Evolutionary conservation across 2,113 vertebrate species (phyloP).

Genomic region (Gavialis gangeticus): DNA sequence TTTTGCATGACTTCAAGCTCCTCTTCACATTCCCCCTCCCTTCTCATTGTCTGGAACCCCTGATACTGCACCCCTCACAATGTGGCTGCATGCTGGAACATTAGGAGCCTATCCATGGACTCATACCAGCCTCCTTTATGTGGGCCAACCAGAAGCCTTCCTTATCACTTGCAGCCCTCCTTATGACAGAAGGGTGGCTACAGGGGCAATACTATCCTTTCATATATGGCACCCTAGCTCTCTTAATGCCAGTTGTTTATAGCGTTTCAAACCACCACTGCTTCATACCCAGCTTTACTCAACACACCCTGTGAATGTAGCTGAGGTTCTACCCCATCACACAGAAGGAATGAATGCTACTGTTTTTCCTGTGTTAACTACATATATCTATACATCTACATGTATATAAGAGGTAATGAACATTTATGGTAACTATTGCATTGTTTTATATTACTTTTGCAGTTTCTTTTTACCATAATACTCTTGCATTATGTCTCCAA

Average conservation of each 20-base stretch:
- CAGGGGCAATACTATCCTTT: rapidly evolving
- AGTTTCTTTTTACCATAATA: conserved; percentile 23
- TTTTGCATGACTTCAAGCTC: background rate
- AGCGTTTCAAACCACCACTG: background rate
- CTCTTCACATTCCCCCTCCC: background rate
- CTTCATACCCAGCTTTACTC: background rate
- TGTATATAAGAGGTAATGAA: background rate
- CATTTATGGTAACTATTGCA: background rate
- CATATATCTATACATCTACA: background rate
- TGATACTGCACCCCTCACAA: background rate
- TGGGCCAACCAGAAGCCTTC: background rate
- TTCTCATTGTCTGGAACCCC: background rate
- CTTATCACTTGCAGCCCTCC: background rate
- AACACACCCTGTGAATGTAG: background rate
- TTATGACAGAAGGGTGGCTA: background rate
- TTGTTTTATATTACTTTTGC: conserved; percentile 13
- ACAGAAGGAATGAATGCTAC: background rate
- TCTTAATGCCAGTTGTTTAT: background rate
- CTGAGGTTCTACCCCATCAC: background rate
- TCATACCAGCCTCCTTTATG: background rate
- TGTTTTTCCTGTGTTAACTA: background rate
- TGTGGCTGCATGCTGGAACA: background rate
- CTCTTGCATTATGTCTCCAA: conserved; percentile 11
- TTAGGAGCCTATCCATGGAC: too few relatives aligned
- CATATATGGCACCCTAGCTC: background rate